phyloP scores from a whole-genome alignment of 2,888 invertebrate species.

The Platypus cylindrus region DNA sequence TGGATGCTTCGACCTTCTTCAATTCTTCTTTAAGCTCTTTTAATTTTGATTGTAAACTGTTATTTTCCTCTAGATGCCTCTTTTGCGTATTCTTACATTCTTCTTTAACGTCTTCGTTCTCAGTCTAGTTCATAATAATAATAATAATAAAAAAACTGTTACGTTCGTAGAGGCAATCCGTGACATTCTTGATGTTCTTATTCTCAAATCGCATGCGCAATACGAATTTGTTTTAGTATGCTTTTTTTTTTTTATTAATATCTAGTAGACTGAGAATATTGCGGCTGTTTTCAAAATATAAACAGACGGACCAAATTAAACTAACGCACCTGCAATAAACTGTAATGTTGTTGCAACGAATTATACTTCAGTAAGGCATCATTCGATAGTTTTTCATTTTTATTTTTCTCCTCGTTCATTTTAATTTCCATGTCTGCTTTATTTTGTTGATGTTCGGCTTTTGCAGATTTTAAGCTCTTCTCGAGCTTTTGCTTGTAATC shows the following conservation, averaged over 20 bases:
- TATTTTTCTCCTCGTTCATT: conserved; percentile 37
- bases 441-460: conserved; percentile 40
- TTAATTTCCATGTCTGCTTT: conserved; percentile 38
- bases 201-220: too few relatives aligned
- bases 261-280: too few relatives aligned
- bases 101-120: conserved; percentile 40
- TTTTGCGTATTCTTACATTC: conserved; percentile 38
- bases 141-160: too few relatives aligned
- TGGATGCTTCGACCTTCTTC: conserved; percentile 31
- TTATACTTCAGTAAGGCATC: conserved; percentile 41
- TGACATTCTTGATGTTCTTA: too few relatives aligned
- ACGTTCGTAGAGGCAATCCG: too few relatives aligned
- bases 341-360: conserved; percentile 42
- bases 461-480: conserved; percentile 43
- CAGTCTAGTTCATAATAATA: too few relatives aligned
- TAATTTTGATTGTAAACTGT: conserved; percentile 37
- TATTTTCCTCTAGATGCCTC: conserved; percentile 37
- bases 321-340: conserved; percentile 37
- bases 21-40: conserved; percentile 37
- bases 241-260: too few relatives aligned
- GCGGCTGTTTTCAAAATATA: too few relatives aligned
- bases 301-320: too few relatives aligned
- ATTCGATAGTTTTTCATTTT: conserved; percentile 38
- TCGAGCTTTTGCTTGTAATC: conserved; percentile 46
- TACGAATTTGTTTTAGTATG: too few relatives aligned